Base-by-base conservation (phyloP, 1,140 invertebrate species). In the Atta texana region DNA sequence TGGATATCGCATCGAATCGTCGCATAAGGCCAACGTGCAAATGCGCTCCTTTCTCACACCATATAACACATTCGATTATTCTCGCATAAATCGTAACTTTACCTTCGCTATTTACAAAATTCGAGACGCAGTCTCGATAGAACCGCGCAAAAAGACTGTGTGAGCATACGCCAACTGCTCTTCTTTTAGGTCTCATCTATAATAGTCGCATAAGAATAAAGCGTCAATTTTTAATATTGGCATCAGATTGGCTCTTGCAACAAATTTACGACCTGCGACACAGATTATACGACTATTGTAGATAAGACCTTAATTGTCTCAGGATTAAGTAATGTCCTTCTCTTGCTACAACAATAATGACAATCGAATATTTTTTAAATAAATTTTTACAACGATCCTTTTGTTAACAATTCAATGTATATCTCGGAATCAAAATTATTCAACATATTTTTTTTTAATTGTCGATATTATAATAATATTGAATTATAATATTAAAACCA, bases 1-100 rank as follows among this genome's bases (percentile, higher is more conserved):
- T 66, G 75, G 87, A 91, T 90, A 88, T 88, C 71, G 68, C 87
- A 72, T 74, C 44, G 44, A 14, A 31, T 74, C 55, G 51, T 51
- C 53, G 69, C 77, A 49, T 69, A 21, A 82, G 86, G 86, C 57
- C 18, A 78, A 57, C 21, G 21, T 72, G 81, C 44, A 21, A 74
- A 68, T 69, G 51, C 71, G 86, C 31, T 61, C 61, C 81, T 57
- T 74, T 82, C 71, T 87, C 74, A 82, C 68, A 49, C 72, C 74
- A 72, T 86, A 55, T 61, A 86, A 84, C 71, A 76, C 31, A 21
- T 57, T 57, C 34, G 51, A 74, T 61, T 51, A 63, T 66, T 71
- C 28, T 81, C 16, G 24, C 64, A 69, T 81, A 57, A 75, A 61
- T 75, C 34, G 55, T 63, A 74, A 74, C 53, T 0, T 71, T 71